Conservation (phyloP, 2,113 vertebrate species). For the Chloebia gouldiae region DNA sequence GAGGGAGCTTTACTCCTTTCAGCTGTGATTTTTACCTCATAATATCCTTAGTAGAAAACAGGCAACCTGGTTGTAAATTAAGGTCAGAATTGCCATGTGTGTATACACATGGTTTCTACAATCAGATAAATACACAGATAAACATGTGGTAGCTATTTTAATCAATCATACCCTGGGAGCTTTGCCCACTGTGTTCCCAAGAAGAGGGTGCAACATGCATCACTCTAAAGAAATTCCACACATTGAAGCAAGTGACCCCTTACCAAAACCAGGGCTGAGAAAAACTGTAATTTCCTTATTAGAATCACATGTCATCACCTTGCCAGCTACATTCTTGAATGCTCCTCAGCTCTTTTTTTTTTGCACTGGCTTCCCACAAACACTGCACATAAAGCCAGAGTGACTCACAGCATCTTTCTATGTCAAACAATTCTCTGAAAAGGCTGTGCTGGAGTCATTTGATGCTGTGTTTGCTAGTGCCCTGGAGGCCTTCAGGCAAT, state of each 20-base stretch:
- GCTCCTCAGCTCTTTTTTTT: not conserved
- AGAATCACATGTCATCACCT: slow-evolving; percentile 27
- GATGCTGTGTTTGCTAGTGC: not conserved
- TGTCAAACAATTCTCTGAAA: not conserved
- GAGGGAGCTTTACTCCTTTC: not conserved
- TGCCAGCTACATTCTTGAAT: slow-evolving; percentile 14
- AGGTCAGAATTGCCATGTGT: not conserved
- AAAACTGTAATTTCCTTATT: slow-evolving; percentile 25
- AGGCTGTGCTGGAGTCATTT: not conserved
- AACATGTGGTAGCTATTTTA: slow-evolving; percentile 34
- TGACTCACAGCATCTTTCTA: not conserved
- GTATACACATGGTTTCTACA: not conserved
- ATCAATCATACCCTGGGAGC: not conserved
- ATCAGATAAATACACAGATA: slow-evolving; percentile 36
- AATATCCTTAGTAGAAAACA: not conserved
- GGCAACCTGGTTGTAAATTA: not conserved
- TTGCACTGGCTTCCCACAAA: slow-evolving; percentile 8
- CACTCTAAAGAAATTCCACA: slow-evolving; percentile 6
- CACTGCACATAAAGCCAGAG: not conserved
- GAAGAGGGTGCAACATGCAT: not conserved
- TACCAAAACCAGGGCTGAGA: not conserved
- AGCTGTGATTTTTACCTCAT: not conserved
- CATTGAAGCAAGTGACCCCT: not conserved
- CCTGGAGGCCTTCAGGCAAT: not conserved
- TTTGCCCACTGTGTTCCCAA: not conserved